A percentile compares a stretch with the other conserved stretches of the same genome.
phyloP scores from a whole-genome alignment of 2,797 vertebrate species.

The Clarias pachynema region DNA sequence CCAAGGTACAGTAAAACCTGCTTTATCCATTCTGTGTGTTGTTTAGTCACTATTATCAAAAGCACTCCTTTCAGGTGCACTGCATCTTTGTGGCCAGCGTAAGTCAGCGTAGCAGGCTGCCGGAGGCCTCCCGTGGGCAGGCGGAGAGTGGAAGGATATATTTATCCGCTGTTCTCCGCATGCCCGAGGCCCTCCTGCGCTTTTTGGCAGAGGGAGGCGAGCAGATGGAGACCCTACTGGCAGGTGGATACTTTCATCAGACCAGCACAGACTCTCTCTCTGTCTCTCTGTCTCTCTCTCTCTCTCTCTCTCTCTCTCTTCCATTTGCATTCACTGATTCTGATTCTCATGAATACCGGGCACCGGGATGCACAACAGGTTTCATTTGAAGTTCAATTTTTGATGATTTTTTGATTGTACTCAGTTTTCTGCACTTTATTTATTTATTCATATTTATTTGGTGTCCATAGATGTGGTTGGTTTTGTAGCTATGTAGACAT shows the following conservation, averaged over 20 bases:
- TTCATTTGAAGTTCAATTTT: background rate
- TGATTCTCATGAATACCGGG: background rate
- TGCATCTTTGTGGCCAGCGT: conserved; percentile 20
- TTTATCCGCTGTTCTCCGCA: conserved; percentile 26
- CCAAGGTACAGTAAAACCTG: conserved; percentile 42
- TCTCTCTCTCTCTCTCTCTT: background rate
- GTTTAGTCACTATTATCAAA: background rate
- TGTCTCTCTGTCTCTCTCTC: background rate
- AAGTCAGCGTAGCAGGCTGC: conserved; percentile 30
- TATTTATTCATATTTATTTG: background rate
- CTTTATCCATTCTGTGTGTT: background rate
- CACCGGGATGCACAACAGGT: background rate
- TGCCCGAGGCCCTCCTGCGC: conserved; percentile 39
- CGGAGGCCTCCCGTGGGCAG: conserved; percentile 44
- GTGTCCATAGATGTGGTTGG: background rate
- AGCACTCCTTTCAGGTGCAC: conserved; percentile 13
- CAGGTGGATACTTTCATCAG: conserved; percentile 50
- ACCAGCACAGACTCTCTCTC: background rate
- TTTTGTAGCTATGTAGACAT: background rate
- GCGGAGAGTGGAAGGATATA: conserved; percentile 40
- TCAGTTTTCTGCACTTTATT: background rate
- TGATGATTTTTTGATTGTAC: background rate
- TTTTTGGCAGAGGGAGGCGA: conserved; percentile 47
- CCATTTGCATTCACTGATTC: background rate
- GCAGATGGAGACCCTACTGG: conserved; percentile 56